Evolutionary conservation across 2,113 vertebrate genomes (phyloP), one percentile per base, ranked within the genome.

Genomic region (Rhombomys opimus): DNA sequence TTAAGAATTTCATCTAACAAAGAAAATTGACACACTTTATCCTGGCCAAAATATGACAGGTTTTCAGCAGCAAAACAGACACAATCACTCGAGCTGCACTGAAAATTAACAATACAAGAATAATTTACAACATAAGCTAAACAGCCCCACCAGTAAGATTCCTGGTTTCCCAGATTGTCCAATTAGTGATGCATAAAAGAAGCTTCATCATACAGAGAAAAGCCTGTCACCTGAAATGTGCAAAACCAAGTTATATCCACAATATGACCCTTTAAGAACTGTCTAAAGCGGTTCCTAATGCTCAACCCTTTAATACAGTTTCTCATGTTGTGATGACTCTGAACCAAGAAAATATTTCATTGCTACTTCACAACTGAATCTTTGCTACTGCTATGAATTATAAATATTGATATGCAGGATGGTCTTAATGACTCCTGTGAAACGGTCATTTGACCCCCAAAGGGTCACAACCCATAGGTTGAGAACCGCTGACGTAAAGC

Each of bases 81-180:
- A 86, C 9, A 15, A 67, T 76, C 91, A 91, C 91, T 85, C 72
- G 59, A 63, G 77, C 77, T 67, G 3, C 59, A 59, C 0, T 46
- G 46, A 94, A 78, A 89, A 61, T 65, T n/a, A 73, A 86, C 32
- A 82, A 27, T 70, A 67, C 50, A 65, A 84, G 52, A 90, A 81
- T 6, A 54, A 18, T 12, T 82, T 78, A 81, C 23, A 89, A 38
- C 7, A 91, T 35, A 94, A 92, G 18, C 32, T 72, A 6, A 94
- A n/a, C 35, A 59, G 75, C 22, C 30, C 27, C 67, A n/a, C 13
- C 13, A 4, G 13, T 17, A 35, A 30, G 15, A 93, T n/a, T 65
- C 52, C 82, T 54, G 77, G 22, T n/a, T 68, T 76, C 38, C 25
- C 78, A 63, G 27, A 13, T 7, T 90, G 18, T 73, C 11, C 27